phyloP scores from a whole-genome alignment of 2,888 invertebrate species.

The Biston betularia region DNA sequence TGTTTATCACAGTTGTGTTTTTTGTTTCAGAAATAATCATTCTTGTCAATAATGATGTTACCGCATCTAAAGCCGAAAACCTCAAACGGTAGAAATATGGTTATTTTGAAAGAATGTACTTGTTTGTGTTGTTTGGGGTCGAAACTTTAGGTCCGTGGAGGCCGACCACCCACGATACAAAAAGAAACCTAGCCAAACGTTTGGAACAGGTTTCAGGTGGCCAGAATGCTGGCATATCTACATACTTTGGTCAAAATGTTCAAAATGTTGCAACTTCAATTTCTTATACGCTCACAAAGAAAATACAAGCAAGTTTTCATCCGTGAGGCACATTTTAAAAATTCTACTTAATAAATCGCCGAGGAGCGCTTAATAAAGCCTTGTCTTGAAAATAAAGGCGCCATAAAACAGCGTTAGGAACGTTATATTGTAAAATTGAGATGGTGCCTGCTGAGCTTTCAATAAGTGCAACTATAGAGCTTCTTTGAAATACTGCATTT shows the following conservation, averaged over 20 bases:
- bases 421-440: conserved; percentile 37
- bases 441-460: conserved; percentile 25
- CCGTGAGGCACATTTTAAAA: conserved; percentile 29
- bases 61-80: too few relatives aligned
- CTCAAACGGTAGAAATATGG: too few relatives aligned
- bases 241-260: neutral
- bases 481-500: conserved; percentile 21
- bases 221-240: too few relatives aligned
- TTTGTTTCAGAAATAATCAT: too few relatives aligned
- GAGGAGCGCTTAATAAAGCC: conserved; percentile 32
- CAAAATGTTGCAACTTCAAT: neutral
- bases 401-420: conserved; percentile 27
- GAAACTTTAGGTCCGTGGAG: too few relatives aligned
- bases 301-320: conserved; percentile 18
- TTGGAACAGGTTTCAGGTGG: too few relatives aligned
- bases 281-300: neutral
- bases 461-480: conserved; percentile 23
- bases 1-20: too few relatives aligned
- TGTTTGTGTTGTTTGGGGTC: too few relatives aligned
- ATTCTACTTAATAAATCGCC: conserved; percentile 27
- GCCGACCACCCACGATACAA: too few relatives aligned
- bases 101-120: too few relatives aligned
- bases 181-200: too few relatives aligned
- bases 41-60: too few relatives aligned
- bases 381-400: conserved; percentile 38